These are phyloP conservation scores for Mugil cephalus DNA, from an alignment of 2,113 vertebrate genomes.

Conservation along the genomic window DNA sequence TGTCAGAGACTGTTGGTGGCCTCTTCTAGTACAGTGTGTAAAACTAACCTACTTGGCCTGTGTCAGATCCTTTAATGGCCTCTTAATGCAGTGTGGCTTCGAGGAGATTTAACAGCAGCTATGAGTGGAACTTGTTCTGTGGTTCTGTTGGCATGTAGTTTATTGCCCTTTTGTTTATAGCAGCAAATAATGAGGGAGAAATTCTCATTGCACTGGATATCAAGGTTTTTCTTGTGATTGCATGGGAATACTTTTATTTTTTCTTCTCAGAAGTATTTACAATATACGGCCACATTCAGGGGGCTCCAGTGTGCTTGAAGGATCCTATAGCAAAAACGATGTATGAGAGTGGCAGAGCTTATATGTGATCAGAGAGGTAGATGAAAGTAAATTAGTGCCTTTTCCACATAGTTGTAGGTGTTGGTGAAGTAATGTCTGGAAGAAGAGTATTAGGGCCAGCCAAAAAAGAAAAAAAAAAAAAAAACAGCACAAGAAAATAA, in stretches of 20 bases:
- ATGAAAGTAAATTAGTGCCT: not conserved
- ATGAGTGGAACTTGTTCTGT: conserved; percentile 20
- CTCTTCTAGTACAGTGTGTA: conserved; percentile 27
- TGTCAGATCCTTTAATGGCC: conserved; percentile 54
- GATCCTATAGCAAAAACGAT: conserved; percentile 2
- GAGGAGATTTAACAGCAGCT: conserved; percentile 57
- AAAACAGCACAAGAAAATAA: too few relatives aligned
- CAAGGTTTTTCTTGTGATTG: conserved; percentile 25
- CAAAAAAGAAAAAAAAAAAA: too few relatives aligned
- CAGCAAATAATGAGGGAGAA: conserved; percentile 47
- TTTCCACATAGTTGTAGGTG: too few relatives aligned
- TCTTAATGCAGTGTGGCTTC: conserved; percentile 47
- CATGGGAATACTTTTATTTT: conserved; percentile 48
- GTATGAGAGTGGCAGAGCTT: not conserved
- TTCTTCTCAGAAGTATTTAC: conserved; percentile 44
- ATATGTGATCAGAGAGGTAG: conserved; percentile 6
- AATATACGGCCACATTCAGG: conserved; percentile 18
- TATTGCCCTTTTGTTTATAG: conserved; percentile 51
- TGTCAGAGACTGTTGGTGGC: conserved; percentile 16
- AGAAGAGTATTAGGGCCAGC: too few relatives aligned
- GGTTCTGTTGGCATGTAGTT: conserved; percentile 31
- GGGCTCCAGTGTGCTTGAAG: not conserved
- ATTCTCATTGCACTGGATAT: conserved; percentile 13
- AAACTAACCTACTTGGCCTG: conserved; percentile 33
- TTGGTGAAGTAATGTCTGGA: too few relatives aligned